Base-by-base conservation (phyloP, 2,113 vertebrate species). In the Podocnemis expansa region DNA sequence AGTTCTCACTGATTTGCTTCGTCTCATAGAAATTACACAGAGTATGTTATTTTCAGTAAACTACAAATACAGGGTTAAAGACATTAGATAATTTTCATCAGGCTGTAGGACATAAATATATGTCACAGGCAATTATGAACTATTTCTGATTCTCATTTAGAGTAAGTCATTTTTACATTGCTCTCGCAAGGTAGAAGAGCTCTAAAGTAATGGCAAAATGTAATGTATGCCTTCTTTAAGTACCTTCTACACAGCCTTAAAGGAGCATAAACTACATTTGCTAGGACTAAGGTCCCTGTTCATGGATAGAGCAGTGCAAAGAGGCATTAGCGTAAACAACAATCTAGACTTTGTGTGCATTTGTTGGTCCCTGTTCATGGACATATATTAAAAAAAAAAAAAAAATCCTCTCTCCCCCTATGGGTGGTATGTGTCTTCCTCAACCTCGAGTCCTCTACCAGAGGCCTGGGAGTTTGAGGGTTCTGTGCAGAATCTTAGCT, bases 251-350 rank as follows among this genome's bases (percentile, higher is more conserved):
- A 10, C 17, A 41, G 9, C 38, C n/a, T 73, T 73, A 73, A 73
- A 14, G 24, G 70, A 21, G 41, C 78, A 12, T 89, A 54, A 87
- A 75, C 3, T 83, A n/a, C 3, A 3, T 90, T 89, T 34, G 58
- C 4, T 19, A 1, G 13, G 41, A 16, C 73, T 67, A 86, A 82
- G 83, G 63, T 41, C 41, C 10, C 70, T 10, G 38, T 73, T 24
- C 19, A 73, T 55, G 51, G 31, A 29, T 13, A 85, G 14, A 3
- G 22, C 5, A 70, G 52, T 5, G 2, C 31, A 0, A 6, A 75
- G 3, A 58, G 0, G 3, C 1, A 76, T 91, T 85, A 34, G 22
- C 1, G 0, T 80, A 82, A 8, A 0, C 25, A 24, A 16, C 3
- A 5, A 29, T 70, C 60, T 10, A 2, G 19, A 58, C 12, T 51